Conservation (phyloP, 2,888 invertebrate genomes). For the Drosophila dives region DNA sequence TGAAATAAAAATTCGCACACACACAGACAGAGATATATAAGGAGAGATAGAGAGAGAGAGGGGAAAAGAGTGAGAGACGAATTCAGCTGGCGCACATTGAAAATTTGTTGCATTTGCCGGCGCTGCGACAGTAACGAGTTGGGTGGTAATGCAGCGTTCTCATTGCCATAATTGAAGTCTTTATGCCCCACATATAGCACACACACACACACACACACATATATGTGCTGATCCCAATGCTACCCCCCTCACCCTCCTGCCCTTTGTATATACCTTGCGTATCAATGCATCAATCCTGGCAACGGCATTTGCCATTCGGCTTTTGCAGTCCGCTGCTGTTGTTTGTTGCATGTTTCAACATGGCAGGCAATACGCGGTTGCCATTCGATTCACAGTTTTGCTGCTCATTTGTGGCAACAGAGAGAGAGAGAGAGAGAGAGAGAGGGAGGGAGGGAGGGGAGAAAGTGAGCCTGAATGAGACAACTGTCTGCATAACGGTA, state of each 20-base stretch:
- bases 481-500: background rate
- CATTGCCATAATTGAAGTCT: constrained; percentile 57
- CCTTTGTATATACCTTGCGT: constrained; percentile 1
- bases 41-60: background rate
- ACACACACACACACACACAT: background rate
- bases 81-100: constrained; percentile 21
- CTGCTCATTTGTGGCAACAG: constrained; percentile 29
- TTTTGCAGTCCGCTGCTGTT: constrained; percentile 1
- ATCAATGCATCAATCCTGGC: constrained; percentile 5
- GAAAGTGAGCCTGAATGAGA: background rate
- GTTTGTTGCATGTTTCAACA: constrained; percentile 5
- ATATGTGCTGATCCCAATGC: background rate
- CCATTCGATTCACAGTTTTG: constrained; percentile 32
- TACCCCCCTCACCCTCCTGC: background rate
- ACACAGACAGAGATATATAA: background rate
- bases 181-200: constrained; percentile 14
- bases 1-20: constrained; percentile 50
- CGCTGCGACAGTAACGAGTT: constrained; percentile 31
- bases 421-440: no score
- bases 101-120: constrained; percentile 54
- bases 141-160: constrained; percentile 38
- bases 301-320: constrained; percentile 1
- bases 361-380: constrained; percentile 7
- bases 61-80: background rate
- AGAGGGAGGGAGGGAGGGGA: background rate